Evolutionary conservation across 2,888 invertebrate genomes (phyloP), one percentile per base, ranked within the genome.

Genomic region (Acrobasis repandana): DNA sequence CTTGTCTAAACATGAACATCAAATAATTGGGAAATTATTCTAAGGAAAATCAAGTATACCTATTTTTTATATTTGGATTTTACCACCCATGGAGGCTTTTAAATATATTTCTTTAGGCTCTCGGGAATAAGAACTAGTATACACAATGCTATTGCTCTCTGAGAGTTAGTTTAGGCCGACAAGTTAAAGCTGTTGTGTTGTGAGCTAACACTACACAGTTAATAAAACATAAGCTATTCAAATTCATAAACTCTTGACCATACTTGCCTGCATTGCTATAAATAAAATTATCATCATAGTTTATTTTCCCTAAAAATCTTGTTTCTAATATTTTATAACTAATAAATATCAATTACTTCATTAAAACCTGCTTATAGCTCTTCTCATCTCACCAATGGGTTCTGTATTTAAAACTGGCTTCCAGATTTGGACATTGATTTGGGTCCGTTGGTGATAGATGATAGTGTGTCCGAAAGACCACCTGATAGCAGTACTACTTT

Each of bases 371-470:
- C 36, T 54, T 34, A 16, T 54, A 18, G 36, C 16, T 50, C 3
- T 43, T 11, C 3, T 49, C 10, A 49, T 18, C 14, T 28, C 28
- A 6, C 28, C 16, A 49, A 11, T 49, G 49, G 9, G 34, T 15
- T 52, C 14, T 52, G 15, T 38, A 54, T 36, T 61, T 61, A 61
- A 62, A 75, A 72, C 67, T 84, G 75, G 70, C 71, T 92, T 92
- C 72, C 92, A 92, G 92, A 92, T 89, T 66, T 92, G 82, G 86
- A 82, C 78, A 80, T 90, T 84, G 86, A 88, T 83, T 82, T 93
- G 75, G 82, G 85, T 75, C 74, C 74, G 66, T 82, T 93, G 83
- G 78, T 83, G 75, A 86, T 92, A 73, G 83, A 86, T 71, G 80
- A 77, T 79, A 74, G 71, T 70, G 63, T 80, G 68, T 78, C 81